Conservation (phyloP, 2,888 invertebrate genomes). For the Dyspetes luteomarginatus region DNA sequence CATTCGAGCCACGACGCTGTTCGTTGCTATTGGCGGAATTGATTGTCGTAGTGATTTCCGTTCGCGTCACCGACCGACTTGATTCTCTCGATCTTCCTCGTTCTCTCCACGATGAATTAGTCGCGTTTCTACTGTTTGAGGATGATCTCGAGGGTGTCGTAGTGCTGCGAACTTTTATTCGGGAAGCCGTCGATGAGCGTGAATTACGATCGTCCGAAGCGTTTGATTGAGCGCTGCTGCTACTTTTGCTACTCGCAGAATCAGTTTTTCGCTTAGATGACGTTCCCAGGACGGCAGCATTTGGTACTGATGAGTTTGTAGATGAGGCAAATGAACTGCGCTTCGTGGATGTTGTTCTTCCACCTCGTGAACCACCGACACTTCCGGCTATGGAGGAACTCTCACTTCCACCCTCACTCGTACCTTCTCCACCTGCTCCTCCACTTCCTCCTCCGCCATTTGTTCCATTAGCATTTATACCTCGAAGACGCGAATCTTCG, state of each 20-base stretch:
- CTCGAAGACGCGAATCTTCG: constrained; percentile 76
- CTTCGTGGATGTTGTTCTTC: constrained; percentile 60
- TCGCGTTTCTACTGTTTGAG: constrained; percentile 65
- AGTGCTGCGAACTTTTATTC: constrained; percentile 85
- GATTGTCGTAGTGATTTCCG: constrained; percentile 74
- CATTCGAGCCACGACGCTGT: constrained; percentile 49
- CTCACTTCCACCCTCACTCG: constrained; percentile 90
- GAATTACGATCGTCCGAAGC: constrained; percentile 23
- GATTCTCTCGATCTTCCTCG: constrained; percentile 86
- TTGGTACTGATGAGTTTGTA: constrained; percentile 36
- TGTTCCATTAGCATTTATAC: constrained; percentile 72
- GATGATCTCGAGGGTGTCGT: constrained; percentile 81
- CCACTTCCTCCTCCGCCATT: constrained; percentile 39
- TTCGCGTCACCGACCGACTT: constrained; percentile 83
- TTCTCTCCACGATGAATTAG: constrained; percentile 85
- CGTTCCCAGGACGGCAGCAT: neutral
- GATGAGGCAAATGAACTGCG: constrained; percentile 57
- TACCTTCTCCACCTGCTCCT: constrained; percentile 83
- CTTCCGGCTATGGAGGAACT: constrained; percentile 89
- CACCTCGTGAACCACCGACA: constrained; percentile 72
- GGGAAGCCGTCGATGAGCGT: constrained; percentile 82
- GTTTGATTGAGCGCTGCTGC: constrained; percentile 9
- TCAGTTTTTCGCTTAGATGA: constrained; percentile 49
- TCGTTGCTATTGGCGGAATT: constrained; percentile 41
- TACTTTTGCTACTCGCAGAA: constrained; percentile 18